phyloP scores from a whole-genome alignment of 2,888 invertebrate genomes.

The Spisula subtruncata region DNA sequence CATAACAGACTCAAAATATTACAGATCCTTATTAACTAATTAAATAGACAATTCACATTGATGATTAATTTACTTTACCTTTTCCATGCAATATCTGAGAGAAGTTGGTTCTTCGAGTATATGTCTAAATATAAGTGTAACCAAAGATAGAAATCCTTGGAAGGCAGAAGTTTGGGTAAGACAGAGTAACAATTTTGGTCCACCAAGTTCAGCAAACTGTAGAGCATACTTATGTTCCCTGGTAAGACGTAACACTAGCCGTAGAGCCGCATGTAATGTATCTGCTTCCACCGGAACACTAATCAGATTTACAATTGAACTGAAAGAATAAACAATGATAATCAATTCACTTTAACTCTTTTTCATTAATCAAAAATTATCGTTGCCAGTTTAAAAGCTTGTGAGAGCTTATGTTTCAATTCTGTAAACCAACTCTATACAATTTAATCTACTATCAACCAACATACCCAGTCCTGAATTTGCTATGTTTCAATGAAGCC shows the following conservation, averaged over 20 bases:
- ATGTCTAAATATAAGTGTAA: slow-evolving; percentile 93
- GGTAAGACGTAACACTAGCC: slow-evolving; percentile 92
- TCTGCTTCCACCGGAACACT: slow-evolving; percentile 92
- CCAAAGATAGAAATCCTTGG: slow-evolving; percentile 92
- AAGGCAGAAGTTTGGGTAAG: slow-evolving; percentile 92
- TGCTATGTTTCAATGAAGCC: no score
- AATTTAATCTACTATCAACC: no score
- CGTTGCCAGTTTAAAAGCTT: no score
- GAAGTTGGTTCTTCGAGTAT: slow-evolving; percentile 93
- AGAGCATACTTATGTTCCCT: slow-evolving; percentile 92
- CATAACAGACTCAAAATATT: neutral
- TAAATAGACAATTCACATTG: neutral
- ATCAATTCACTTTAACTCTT: no score
- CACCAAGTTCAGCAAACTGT: slow-evolving; percentile 92
- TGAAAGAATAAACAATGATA: slow-evolving; percentile 69
- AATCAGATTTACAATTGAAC: slow-evolving; percentile 91
- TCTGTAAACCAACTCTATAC: no score
- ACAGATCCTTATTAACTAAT: no score
- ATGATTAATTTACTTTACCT: slow-evolving; percentile 87
- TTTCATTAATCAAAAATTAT: no score
- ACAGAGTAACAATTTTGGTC: slow-evolving; percentile 91
- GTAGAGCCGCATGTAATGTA: slow-evolving; percentile 93
- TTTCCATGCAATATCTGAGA: slow-evolving; percentile 93
- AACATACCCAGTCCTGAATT: no score
- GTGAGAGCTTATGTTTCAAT: no score